Base-by-base conservation (phyloP, 2,888 invertebrate genomes). In the Caradrina kadenii region DNA sequence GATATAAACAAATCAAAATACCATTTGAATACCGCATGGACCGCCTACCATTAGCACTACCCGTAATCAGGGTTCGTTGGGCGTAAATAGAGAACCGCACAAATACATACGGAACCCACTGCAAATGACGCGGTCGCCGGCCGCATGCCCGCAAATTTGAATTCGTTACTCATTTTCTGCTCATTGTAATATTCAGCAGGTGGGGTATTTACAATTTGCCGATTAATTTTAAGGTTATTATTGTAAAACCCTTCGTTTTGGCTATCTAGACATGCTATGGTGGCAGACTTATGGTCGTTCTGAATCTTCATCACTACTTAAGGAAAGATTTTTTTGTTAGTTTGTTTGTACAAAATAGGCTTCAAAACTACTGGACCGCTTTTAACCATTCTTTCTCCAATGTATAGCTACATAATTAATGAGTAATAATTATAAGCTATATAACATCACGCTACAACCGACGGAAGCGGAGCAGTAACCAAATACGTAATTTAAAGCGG, bases 121-220 rank as follows among this genome's bases (percentile, higher is more conserved):
- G 88, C 88, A 86, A 88, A 87, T 87, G 87, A 85, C 86, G 87
- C 76, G 88, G 86, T 86, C 39, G 72, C 66, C 49, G 70, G 83
- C 86, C 85, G 75, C 85, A 69, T 49, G 67, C 73, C 87, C 87
- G 76, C 87, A 86, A 87, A 85, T 86, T 86, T 82, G 84, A 84
- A 88, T 84, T 83, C 80, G 82, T 76, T 80, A 81, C 80, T 82
- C 81, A 88, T 88, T 83, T 80, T 71, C 68, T 63, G 72, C 71
- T 66, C 63, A 81, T 76, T 83, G 81, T 69, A 80, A 84, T 79
- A 79, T 73, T 70, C 61, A 64, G 66, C 58, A 54, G 45, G 15
- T 17, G 45, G 64, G 66, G 70, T 62, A 63, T 80, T 74, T 26
- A 74, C 79, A 74, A 75, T 78, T 65, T 62, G 13, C 49, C 62